phyloP scores from a whole-genome alignment of 2,888 invertebrate genomes.

The Magallana nippona region DNA sequence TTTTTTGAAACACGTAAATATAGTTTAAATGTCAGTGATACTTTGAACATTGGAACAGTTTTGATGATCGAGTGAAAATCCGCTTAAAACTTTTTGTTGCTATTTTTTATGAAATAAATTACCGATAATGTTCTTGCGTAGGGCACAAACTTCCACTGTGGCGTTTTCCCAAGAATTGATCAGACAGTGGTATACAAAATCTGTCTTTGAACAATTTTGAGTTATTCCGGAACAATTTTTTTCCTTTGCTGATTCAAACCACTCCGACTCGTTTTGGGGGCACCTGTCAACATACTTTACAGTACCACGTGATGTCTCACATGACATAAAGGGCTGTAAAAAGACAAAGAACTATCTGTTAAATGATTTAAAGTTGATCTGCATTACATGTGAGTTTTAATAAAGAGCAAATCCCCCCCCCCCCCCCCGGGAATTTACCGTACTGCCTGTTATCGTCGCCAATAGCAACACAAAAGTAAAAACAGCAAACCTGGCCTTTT shows the following conservation, averaged over 20 bases:
- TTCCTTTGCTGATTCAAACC: not conserved
- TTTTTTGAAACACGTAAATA: too few species aligned
- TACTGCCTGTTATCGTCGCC: too few species aligned
- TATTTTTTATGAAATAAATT: not conserved
- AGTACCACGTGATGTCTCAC: not conserved
- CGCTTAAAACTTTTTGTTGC: too few species aligned
- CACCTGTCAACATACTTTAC: not conserved
- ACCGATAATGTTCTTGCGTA: not conserved
- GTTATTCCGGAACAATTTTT: not conserved
- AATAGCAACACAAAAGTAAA: too few species aligned
- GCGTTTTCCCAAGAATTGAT: constrained; percentile 24
- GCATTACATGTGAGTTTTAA: too few species aligned
- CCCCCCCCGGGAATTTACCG: too few species aligned
- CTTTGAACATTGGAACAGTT: too few species aligned
- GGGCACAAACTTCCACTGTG: not conserved
- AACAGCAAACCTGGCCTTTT: too few species aligned
- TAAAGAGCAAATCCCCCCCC: too few species aligned
- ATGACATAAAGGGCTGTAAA: not conserved
- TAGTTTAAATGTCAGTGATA: too few species aligned
- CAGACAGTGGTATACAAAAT: not conserved
- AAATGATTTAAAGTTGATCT: too few species aligned
- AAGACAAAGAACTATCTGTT: not conserved
- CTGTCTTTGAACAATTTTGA: not conserved
- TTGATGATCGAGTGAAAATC: too few species aligned
- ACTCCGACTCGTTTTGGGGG: not conserved